Evolutionary conservation across 2,797 vertebrate genomes (phyloP), one percentile per base, ranked within the genome.

Genomic region (Caiman crocodilus): DNA sequence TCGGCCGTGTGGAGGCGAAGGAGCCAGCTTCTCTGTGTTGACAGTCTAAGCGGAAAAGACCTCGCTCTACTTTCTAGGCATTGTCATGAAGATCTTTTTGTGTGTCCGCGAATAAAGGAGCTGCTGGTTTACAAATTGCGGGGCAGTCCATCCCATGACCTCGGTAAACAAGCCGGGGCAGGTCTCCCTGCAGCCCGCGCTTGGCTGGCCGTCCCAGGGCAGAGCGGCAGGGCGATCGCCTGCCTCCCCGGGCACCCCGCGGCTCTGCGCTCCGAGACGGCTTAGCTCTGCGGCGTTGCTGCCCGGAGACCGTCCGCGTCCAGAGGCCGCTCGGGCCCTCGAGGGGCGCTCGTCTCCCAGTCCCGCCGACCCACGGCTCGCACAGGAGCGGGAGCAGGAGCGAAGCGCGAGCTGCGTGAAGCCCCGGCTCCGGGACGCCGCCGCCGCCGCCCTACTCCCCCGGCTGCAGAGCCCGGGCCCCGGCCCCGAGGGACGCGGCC

Each of bases 131-230:
- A 97, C 97, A 97, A 96, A 96, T 96, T 95, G 90, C 75, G 83
- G 95, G 94, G 93, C 97, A 96, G 91, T 92, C 94, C 94, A 17
- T 90, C 95, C 92, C 82, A 81, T 97, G 97, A 97, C 97, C 97
- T 96, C 92, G 92, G 97, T 94, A 97, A 98, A 97, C 85, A 98
- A 82, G 80, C 26, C 76, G 86, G 94, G 81, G 91, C 96, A 95
- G 84, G 96, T 80, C 78, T 94, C 88, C 90, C 94, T 94, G 92
- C 94, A 93, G 85, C 80, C 88, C 96, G 97, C 94, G 42, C 42
- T 50, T 50, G 42, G 42, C 42, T 50, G 42, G 9, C 9, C 9
- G 42, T 50, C 42, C 42, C 42, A n/a, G 64, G 61, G 13, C 64
- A 17, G 5, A 18, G 14, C 32, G 35, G 15, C 17, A 76, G 20